Percentiles rank a stretch among this genome's conserved stretches.
phyloP scores from a whole-genome alignment of 2,797 vertebrate genomes.

The Anas acuta region DNA sequence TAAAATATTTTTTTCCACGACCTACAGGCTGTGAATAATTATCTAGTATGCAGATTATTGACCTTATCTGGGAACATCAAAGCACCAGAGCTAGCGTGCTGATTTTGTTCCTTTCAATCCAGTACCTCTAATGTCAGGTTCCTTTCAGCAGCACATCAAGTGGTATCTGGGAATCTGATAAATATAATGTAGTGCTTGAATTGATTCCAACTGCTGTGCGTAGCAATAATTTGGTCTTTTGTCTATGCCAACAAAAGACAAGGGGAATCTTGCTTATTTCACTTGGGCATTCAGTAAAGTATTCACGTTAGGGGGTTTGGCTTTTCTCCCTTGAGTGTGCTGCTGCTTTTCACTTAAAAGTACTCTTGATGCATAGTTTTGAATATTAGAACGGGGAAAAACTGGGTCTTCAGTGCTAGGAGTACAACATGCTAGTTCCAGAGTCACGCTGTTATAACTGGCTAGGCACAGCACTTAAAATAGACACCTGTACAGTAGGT shows the following conservation, averaged over 20 bases:
- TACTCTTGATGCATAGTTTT: not conserved
- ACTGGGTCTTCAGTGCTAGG: not conserved
- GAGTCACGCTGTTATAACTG: not conserved
- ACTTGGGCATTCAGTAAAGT: not conserved
- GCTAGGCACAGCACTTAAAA: not conserved
- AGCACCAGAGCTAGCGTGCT: not conserved
- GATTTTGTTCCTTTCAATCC: conserved; percentile 8
- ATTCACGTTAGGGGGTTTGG: not conserved
- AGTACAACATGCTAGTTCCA: not conserved
- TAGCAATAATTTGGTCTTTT: conserved; percentile 11
- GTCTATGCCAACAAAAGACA: not conserved
- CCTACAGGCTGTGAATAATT: conserved; percentile 8
- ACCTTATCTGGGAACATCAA: conserved; percentile 28
- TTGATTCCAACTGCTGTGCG: not conserved
- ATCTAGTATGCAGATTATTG: conserved; percentile 28
- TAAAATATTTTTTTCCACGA: not conserved
- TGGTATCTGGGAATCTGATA: conserved; percentile 11
- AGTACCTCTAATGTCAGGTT: not conserved
- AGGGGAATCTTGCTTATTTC: not conserved
- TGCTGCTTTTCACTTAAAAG: not conserved
- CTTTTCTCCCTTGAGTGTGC: not conserved
- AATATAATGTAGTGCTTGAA: not conserved
- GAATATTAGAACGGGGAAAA: not conserved
- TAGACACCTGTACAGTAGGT: not conserved
- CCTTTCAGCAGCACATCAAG: not conserved